Evolutionary conservation across 2,888 invertebrate species (phyloP).

Genomic region (Drosophila paramelanica): DNA sequence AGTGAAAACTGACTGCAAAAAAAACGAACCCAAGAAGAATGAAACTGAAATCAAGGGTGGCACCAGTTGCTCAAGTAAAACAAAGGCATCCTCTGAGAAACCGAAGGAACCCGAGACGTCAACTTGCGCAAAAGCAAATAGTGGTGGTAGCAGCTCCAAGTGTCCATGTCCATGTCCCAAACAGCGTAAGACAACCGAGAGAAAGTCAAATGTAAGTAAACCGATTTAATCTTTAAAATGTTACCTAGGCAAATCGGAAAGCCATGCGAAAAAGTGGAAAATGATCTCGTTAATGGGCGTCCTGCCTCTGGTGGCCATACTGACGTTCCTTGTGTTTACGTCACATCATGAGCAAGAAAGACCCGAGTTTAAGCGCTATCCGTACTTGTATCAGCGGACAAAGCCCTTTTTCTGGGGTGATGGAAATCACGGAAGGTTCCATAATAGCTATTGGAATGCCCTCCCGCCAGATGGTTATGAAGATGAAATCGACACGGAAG

Average conservation of each 20-base stretch:
- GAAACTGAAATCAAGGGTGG: conserved; percentile 23
- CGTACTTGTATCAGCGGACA: conserved; percentile 52
- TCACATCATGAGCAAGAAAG: conserved; percentile 47
- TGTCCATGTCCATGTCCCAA: conserved; percentile 17
- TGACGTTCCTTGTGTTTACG: conserved; percentile 38
- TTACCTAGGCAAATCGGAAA: neutral
- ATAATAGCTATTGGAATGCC: conserved; percentile 59
- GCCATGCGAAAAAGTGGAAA: conserved; percentile 34
- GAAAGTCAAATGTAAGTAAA: neutral
- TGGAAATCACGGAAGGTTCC: conserved; percentile 52
- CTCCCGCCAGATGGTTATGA: conserved; percentile 72
- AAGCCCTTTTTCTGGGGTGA: conserved; percentile 58
- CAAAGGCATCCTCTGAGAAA: neutral
- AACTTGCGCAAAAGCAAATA: conserved; percentile 26
- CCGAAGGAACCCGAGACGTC: neutral
- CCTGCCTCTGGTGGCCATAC: conserved; percentile 38
- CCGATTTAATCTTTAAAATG: neutral
- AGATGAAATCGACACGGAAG: conserved; percentile 55
- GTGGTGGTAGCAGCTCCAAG: conserved; percentile 20
- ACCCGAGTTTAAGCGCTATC: conserved; percentile 47
- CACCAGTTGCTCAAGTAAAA: neutral
- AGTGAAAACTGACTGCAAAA: neutral
- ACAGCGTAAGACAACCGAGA: conserved; percentile 27
- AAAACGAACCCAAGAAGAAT: conserved; percentile 11
- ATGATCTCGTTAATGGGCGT: conserved; percentile 39